Percentiles rank a stretch among this genome's conserved stretches.
Conservation (phyloP, 2,888 invertebrate genomes). For the Trichopoda pennipes region DNA sequence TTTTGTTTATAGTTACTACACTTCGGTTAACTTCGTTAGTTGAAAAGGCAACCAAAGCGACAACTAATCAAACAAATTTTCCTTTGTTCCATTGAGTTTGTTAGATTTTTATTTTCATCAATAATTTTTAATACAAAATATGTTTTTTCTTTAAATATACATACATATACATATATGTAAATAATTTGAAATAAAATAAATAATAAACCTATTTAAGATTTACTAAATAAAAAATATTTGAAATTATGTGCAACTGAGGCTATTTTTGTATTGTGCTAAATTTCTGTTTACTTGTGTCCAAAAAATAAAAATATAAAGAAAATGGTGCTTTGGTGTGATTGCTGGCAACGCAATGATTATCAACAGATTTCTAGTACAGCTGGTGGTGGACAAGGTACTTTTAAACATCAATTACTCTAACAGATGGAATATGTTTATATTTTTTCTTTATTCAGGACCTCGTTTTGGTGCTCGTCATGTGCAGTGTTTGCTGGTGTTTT, state of each 20-base stretch:
- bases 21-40: background rate
- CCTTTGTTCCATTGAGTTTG: conserved; percentile 7
- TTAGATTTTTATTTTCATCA: conserved; percentile 40
- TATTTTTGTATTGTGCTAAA: background rate
- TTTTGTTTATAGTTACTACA: conserved; percentile 9
- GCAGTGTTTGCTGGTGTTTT: conserved; percentile 84
- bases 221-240: conserved; percentile 18
- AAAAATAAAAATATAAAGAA: background rate
- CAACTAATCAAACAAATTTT: background rate
- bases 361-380: conserved; percentile 75
- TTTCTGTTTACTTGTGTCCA: conserved; percentile 3
- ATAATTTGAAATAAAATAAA: conserved; percentile 18
- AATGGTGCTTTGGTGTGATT: conserved; percentile 72
- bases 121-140: too few species aligned
- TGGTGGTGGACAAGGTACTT: conserved; percentile 70
- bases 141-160: conserved; percentile 7
- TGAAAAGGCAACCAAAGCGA: background rate
- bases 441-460: conserved; percentile 78
- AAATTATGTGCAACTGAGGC: conserved; percentile 10
- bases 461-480: conserved; percentile 84
- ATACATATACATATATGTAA: too few species aligned
- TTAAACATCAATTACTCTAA: background rate
- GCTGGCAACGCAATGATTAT: conserved; percentile 81
- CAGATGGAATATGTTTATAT: conserved; percentile 1
- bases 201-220: background rate